Percentiles rank a stretch among this genome's conserved stretches.
These are phyloP conservation scores for Dicranocentrus wangi DNA, from an alignment of 2,888 invertebrate species.

Conservation along the genomic window DNA sequence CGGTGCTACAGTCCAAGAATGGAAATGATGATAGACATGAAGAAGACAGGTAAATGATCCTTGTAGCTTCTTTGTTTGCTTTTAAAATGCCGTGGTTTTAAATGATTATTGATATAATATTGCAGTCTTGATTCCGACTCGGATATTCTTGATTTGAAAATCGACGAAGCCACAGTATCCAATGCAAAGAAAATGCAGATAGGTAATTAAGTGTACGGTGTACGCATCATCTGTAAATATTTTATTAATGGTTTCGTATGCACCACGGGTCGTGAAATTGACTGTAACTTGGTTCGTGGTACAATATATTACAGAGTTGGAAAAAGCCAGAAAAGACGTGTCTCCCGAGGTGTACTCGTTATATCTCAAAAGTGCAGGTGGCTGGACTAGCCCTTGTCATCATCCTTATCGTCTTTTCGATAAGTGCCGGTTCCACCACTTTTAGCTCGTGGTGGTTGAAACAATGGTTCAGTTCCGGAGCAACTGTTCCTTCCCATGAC, in stretches of 20 bases:
- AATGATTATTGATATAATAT: too few relatives aligned
- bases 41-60: too few relatives aligned
- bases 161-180: slow-evolving; percentile 31
- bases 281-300: too few relatives aligned
- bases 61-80: too few relatives aligned
- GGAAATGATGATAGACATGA: slow-evolving; percentile 50
- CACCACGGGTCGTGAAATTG: too few relatives aligned
- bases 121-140: too few relatives aligned
- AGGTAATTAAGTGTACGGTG: slow-evolving; percentile 22
- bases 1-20: background rate
- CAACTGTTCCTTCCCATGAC: too few relatives aligned
- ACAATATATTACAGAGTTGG: slow-evolving; percentile 39
- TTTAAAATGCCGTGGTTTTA: background rate
- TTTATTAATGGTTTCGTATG: too few relatives aligned
- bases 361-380: slow-evolving; percentile 78
- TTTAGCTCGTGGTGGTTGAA: slow-evolving; percentile 80
- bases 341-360: slow-evolving; percentile 74
- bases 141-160: slow-evolving; percentile 65
- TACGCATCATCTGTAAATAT: too few relatives aligned
- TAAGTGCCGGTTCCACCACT: slow-evolving; percentile 77
- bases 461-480: slow-evolving; percentile 76
- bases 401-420: slow-evolving; percentile 76
- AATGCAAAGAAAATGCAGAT: slow-evolving; percentile 46
- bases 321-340: slow-evolving; percentile 54
- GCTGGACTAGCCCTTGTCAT: slow-evolving; percentile 75